Conservation (phyloP, 64 coral and sea anemone species). For the Porites australiensis region DNA sequence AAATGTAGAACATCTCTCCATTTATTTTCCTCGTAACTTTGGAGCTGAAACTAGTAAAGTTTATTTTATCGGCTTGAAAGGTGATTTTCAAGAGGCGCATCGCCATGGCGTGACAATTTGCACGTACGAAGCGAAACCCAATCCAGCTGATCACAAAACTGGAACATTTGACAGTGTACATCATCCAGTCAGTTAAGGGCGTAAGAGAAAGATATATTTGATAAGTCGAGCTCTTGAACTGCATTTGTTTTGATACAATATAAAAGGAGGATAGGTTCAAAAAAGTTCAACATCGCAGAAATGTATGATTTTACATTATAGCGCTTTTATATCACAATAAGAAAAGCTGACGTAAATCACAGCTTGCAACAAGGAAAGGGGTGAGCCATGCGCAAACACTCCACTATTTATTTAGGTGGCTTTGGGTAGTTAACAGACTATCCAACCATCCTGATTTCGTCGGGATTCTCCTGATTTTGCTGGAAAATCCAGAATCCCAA, state of each 20-base stretch:
- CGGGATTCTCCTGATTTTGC: too few species aligned
- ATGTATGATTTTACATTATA: too few species aligned
- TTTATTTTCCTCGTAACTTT: conserved; percentile 96
- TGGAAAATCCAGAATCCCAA: too few species aligned
- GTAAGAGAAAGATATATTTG: not conserved
- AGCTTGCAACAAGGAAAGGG: too few species aligned
- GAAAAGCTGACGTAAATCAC: too few species aligned
- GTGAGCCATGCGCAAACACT: too few species aligned
- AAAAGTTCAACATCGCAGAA: too few species aligned
- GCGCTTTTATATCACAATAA: too few species aligned
- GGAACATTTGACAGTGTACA: conserved; percentile 86
- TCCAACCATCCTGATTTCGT: too few species aligned
- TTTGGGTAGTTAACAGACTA: too few species aligned
- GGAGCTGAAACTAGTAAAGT: conserved; percentile 93
- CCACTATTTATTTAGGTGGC: too few species aligned
- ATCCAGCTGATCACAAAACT: conserved; percentile 94
- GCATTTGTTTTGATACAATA: not conserved
- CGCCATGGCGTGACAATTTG: conserved; percentile 96
- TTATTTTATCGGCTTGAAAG: conserved; percentile 93
- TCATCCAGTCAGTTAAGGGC: conserved; percentile 68
- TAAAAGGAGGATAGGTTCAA: too few species aligned
- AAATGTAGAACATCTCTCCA: conserved; percentile 90
- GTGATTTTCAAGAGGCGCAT: conserved; percentile 89
- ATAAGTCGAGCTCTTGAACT: not conserved
- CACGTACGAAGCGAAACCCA: conserved; percentile 97